Percentiles rank a stretch among this genome's conserved stretches.
phyloP scores from a whole-genome alignment of 2,888 invertebrate genomes.

The Orthosia cruda region DNA sequence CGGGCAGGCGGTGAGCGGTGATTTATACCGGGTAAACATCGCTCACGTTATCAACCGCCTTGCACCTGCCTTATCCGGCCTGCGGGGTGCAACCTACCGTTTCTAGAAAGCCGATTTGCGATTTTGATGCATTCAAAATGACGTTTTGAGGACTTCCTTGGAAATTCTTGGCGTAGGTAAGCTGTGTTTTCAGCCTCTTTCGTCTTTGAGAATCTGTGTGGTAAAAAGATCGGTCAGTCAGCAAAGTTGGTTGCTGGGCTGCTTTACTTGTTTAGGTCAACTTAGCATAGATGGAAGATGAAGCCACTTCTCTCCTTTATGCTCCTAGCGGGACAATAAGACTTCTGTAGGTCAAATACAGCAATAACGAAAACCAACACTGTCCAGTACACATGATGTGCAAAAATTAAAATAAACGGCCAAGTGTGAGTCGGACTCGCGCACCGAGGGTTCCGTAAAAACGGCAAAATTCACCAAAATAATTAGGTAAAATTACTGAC shows the following conservation, averaged over 20 bases:
- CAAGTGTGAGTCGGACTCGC: too few relatives aligned
- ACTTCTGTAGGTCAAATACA: too few relatives aligned
- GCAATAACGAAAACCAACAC: too few relatives aligned
- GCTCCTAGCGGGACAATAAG: too few relatives aligned
- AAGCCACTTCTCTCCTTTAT: too few relatives aligned
- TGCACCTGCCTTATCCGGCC: slow-evolving; percentile 85
- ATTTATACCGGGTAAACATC: slow-evolving; percentile 84
- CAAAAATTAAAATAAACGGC: too few relatives aligned
- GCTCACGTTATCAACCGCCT: slow-evolving; percentile 82
- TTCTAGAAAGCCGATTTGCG: slow-evolving; percentile 83
- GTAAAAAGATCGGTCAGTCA: not conserved
- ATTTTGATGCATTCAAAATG: slow-evolving; percentile 82
- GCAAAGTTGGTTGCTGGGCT: not conserved
- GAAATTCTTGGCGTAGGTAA: slow-evolving; percentile 41
- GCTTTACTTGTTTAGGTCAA: not conserved
- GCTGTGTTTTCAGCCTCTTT: slow-evolving; percentile 41
- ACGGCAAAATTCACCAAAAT: too few relatives aligned
- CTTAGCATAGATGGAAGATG: too few relatives aligned
- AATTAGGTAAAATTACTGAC: too few relatives aligned
- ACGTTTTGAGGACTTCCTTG: slow-evolving; percentile 52
- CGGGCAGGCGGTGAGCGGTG: slow-evolving; percentile 63
- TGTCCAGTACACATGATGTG: too few relatives aligned
- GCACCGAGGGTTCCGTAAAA: too few relatives aligned
- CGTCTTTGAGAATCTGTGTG: slow-evolving; percentile 3
- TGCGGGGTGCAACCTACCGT: slow-evolving; percentile 63